These are phyloP conservation scores for Caenorhabditis inopinata DNA, from an alignment of 1,140 invertebrate genomes.

Conservation along the genomic window DNA sequence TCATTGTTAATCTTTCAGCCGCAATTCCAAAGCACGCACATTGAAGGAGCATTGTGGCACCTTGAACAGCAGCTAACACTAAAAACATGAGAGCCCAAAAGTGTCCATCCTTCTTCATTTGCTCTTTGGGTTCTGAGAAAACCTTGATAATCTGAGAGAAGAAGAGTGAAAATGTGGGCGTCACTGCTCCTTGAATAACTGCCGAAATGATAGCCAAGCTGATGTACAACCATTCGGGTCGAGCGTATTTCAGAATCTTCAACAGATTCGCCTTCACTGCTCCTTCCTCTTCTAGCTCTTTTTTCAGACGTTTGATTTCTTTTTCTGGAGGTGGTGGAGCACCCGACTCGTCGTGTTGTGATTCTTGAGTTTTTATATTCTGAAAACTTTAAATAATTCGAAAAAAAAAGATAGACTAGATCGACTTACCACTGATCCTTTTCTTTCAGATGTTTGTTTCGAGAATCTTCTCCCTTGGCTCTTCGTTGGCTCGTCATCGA, in stretches of 20 bases:
- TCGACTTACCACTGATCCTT: not conserved
- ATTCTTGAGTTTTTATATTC: not conserved
- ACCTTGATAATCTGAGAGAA: constrained; percentile 54
- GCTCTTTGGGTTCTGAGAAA: constrained; percentile 2
- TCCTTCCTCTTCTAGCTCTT: constrained; percentile 51
- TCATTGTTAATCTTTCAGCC: constrained; percentile 68
- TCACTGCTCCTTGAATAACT: constrained; percentile 49
- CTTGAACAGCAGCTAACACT: constrained; percentile 41
- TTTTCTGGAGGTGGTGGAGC: constrained; percentile 17
- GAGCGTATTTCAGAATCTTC: constrained; percentile 47
- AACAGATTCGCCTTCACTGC: constrained; percentile 42
- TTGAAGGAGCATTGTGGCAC: constrained; percentile 45
- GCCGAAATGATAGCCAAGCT: constrained; percentile 42
- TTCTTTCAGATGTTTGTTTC: not conserved
- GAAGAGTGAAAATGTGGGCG: constrained; percentile 53
- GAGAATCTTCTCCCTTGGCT: not conserved
- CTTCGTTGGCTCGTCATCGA: not conserved
- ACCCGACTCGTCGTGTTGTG: not conserved
- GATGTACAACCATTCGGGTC: constrained; percentile 47
- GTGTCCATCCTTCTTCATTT: constrained; percentile 53
- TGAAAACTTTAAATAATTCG: not conserved
- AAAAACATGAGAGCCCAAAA: constrained; percentile 61
- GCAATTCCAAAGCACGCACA: constrained; percentile 56
- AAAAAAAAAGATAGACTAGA: not conserved
- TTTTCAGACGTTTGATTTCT: constrained; percentile 40